These are phyloP conservation scores for Lithophane socia DNA, from an alignment of 2,888 invertebrate genomes.

Conservation along the genomic window DNA sequence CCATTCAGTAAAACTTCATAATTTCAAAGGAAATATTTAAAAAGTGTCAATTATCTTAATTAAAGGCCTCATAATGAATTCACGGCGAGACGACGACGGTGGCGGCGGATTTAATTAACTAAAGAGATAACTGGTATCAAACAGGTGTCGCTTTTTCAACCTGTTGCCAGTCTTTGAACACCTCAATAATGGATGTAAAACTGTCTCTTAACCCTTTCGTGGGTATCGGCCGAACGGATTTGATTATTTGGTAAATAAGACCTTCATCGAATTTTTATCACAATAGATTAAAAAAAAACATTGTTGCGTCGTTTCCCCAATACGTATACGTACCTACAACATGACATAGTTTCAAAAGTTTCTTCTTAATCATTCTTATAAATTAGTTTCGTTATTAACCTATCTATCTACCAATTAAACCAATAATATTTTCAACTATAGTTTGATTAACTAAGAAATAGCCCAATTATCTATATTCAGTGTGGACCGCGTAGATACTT, in stretches of 20 bases:
- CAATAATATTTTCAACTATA: too few relatives aligned
- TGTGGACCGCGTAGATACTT: neutral
- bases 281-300: neutral
- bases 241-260: neutral
- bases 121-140: constrained; percentile 31
- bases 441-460: neutral
- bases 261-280: neutral
- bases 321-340: neutral
- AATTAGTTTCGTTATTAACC: neutral
- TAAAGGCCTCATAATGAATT: constrained; percentile 44
- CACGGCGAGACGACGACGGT: constrained; percentile 1
- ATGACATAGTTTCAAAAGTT: neutral
- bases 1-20: constrained; percentile 8
- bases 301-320: neutral
- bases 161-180: constrained; percentile 47
- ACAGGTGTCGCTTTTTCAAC: constrained; percentile 46
- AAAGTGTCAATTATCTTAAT: constrained; percentile 33
- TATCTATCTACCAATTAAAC: neutral
- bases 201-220: constrained; percentile 4
- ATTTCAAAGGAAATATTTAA: constrained; percentile 5
- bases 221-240: neutral
- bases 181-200: constrained; percentile 11
- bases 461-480: neutral
- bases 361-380: too few relatives aligned
- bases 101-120: constrained; percentile 31